These are phyloP conservation scores for Sorex maritimensis DNA, from an alignment of 2,797 vertebrate species.

Conservation along the genomic window DNA sequence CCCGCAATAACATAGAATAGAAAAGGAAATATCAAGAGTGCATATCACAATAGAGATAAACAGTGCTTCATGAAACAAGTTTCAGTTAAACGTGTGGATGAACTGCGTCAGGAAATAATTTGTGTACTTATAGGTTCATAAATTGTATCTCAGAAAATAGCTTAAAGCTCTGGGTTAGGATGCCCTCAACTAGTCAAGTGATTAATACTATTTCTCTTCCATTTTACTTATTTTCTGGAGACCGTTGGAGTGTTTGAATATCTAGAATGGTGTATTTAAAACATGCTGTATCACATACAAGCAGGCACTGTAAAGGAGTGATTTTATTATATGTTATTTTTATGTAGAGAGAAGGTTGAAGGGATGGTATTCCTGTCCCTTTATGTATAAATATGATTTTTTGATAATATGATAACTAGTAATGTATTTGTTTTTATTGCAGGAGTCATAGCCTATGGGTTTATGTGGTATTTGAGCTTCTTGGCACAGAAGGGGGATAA, in stretches of 20 bases:
- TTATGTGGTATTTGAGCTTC: constrained; percentile 86
- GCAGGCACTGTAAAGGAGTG: constrained; percentile 40
- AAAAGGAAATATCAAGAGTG: constrained; percentile 35
- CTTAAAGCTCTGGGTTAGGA: neutral
- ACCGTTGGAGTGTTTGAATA: neutral
- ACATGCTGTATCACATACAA: constrained; percentile 39
- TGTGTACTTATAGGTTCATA: neutral
- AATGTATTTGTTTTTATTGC: constrained; percentile 73
- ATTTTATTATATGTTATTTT: constrained; percentile 14
- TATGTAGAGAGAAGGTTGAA: constrained; percentile 49
- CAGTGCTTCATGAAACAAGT: neutral
- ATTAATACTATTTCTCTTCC: constrained; percentile 34
- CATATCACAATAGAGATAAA: neutral
- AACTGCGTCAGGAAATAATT: constrained; percentile 20
- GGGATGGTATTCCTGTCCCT: constrained; percentile 67
- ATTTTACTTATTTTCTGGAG: constrained; percentile 58
- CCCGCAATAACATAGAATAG: neutral
- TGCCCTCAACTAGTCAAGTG: neutral
- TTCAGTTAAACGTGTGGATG: neutral
- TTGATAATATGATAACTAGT: constrained; percentile 61
- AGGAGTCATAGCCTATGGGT: constrained; percentile 89
- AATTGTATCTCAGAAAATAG: neutral
- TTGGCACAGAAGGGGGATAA: constrained; percentile 84
- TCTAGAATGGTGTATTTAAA: constrained; percentile 59
- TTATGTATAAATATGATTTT: constrained; percentile 64